Conservation (phyloP, 1,140 invertebrate species). For the Lucilia cuprina region DNA sequence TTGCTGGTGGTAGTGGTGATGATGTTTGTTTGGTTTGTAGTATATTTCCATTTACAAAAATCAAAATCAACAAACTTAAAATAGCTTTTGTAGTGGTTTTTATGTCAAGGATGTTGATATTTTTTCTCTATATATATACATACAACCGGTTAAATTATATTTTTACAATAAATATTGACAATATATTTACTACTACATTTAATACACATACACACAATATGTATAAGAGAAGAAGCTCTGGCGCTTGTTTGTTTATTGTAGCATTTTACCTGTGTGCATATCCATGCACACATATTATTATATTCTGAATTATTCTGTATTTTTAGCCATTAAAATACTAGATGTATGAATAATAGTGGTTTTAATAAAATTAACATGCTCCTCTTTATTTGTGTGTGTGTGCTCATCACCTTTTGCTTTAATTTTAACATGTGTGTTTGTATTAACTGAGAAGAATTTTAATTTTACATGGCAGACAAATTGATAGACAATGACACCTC, state of each 20-base stretch:
- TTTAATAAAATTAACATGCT: no score
- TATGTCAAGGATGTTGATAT: conserved; percentile 58
- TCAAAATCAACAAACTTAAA: not conserved
- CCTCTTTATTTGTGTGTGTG: no score
- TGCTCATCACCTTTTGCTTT: not conserved
- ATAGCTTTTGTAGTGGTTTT: conserved; percentile 45
- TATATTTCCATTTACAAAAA: not conserved
- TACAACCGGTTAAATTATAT: conserved; percentile 55
- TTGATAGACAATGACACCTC: not conserved
- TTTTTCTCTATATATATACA: not conserved
- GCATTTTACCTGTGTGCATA: not conserved
- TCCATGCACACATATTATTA: no score
- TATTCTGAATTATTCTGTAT: no score
- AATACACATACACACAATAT: not conserved
- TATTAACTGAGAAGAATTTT: not conserved
- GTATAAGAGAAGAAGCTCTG: not conserved
- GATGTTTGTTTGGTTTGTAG: no score
- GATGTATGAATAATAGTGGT: no score
- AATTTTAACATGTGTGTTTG: not conserved
- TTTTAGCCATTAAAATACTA: no score
- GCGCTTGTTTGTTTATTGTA: conserved; percentile 16
- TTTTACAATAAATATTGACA: conserved; percentile 16
- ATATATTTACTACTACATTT: no score
- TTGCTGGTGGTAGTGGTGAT: no score
- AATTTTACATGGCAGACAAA: not conserved